These are phyloP conservation scores for Gephyroberyx darwinii DNA, from an alignment of 2,797 vertebrate species.

Conservation along the genomic window DNA sequence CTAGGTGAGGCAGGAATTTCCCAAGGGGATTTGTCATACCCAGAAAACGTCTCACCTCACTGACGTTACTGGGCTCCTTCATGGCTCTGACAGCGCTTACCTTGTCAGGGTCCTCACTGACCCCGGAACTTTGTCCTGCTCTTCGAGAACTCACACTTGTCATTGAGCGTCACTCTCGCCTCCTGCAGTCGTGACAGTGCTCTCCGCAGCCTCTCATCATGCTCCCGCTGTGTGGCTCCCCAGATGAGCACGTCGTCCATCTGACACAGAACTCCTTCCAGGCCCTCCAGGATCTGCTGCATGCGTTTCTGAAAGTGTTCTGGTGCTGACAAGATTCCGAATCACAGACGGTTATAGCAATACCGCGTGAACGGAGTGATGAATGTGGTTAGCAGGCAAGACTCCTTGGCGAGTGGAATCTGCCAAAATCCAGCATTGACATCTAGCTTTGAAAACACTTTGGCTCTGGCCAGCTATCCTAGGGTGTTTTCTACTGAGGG, in stretches of 20 bases:
- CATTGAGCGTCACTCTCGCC: slow-evolving; percentile 2
- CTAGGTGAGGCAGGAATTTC: slow-evolving; percentile 7
- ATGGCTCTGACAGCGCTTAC: not conserved
- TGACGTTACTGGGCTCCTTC: not conserved
- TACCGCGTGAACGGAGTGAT: not conserved
- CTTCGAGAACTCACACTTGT: slow-evolving; percentile 23
- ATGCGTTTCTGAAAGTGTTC: not conserved
- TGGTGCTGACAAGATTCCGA: not conserved
- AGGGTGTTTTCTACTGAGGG: slow-evolving; percentile 19
- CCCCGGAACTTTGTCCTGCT: slow-evolving; percentile 14
- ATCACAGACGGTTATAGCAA: not conserved
- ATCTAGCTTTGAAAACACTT: slow-evolving; percentile 24
- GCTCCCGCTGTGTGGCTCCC: too few species aligned
- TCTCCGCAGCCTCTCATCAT: too few species aligned
- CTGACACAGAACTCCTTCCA: not conserved
- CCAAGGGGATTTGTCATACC: slow-evolving; percentile 12
- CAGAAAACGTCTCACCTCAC: slow-evolving; percentile 7
- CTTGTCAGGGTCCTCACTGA: slow-evolving; percentile 30
- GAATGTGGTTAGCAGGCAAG: not conserved
- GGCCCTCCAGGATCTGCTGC: not conserved
- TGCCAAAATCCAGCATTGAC: not conserved
- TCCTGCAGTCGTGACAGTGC: not conserved
- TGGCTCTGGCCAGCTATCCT: slow-evolving; percentile 11
- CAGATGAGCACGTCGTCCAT: not conserved
- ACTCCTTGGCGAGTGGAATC: not conserved